These are phyloP conservation scores for Lepidochitona cinerea DNA, from an alignment of 2,888 invertebrate genomes.

Conservation along the genomic window DNA sequence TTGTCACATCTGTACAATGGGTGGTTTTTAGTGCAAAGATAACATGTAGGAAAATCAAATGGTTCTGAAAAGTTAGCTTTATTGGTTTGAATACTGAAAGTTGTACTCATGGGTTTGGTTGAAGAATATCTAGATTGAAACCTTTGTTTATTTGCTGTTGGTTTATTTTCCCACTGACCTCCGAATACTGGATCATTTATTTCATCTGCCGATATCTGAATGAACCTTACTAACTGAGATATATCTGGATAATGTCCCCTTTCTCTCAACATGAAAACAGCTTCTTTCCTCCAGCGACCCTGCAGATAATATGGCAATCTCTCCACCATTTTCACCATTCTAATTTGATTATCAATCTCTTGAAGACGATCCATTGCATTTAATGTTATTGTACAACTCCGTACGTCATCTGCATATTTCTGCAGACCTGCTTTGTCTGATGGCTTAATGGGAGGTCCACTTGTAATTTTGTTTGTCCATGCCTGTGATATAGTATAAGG, in stretches of 20 bases:
- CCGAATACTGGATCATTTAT: not conserved
- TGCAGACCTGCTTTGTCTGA: not conserved
- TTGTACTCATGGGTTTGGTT: not conserved
- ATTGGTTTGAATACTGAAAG: not conserved
- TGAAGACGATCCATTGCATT: not conserved
- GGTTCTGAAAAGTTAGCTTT: no score
- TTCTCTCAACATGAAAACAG: not conserved
- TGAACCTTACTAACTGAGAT: not conserved
- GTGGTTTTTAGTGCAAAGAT: no score
- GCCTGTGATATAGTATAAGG: not conserved
- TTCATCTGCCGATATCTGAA: not conserved
- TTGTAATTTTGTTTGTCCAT: not conserved
- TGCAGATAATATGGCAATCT: not conserved
- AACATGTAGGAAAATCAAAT: no score
- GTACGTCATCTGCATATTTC: not conserved
- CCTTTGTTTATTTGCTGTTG: not conserved
- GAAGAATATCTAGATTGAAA: not conserved
- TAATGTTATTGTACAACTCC: not conserved
- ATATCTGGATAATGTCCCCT: not conserved
- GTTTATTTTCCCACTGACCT: not conserved
- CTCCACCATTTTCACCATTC: not conserved
- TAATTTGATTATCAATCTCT: not conserved
- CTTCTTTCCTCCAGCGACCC: not conserved
- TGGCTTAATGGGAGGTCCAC: not conserved
- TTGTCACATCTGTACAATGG: not conserved